Evolutionary conservation across 2,888 invertebrate species (phyloP), one percentile per base, ranked within the genome.

Genomic region (Epinotia brunnichana): DNA sequence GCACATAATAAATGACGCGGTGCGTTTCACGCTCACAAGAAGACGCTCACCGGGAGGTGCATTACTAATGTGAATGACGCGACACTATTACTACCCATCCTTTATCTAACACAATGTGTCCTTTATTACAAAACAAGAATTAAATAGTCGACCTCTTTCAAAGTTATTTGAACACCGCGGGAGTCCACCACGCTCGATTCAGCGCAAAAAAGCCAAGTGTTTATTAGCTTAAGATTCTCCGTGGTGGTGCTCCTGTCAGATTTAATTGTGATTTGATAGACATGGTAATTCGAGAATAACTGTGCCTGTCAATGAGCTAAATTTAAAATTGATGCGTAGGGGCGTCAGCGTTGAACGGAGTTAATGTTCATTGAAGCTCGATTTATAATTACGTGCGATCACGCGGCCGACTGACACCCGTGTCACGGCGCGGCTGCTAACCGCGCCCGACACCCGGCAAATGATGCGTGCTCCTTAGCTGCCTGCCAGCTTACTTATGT

Each of bases 91-190:
- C 89, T 85, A 85, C 85, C 89, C 88, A 90, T 91, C 89, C 87
- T 90, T 91, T 91, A 90, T 92, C 88, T 91, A 90, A 89, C 84
- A 90, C 87, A 89, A 88, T 89, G 84, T 91, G 89, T 91, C 91
- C 89, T 91, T 90, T 91, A 89, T 90, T 90, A 91, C 88, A 88
- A 88, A 89, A 87, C 85, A 86, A 85, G 87, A 87, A 91, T 91
- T 87, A 88, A 90, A 90, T 85, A 87, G 87, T 87, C 86, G 87
- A 88, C 84, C 87, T 85, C 86, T 86, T 87, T 88, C 86, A 80
- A 87, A 87, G 86, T 88, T 90, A 89, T 91, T 89, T 85, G 86
- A 86, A 85, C 90, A 80, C 91, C 76, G 86, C 91, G 87, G 91
- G 91, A 87, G 88, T 86, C 86, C 89, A 84, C 87, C 86, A 86